phyloP scores from a whole-genome alignment of 2,113 vertebrate genomes.

The Pontoporia blainvillei region DNA sequence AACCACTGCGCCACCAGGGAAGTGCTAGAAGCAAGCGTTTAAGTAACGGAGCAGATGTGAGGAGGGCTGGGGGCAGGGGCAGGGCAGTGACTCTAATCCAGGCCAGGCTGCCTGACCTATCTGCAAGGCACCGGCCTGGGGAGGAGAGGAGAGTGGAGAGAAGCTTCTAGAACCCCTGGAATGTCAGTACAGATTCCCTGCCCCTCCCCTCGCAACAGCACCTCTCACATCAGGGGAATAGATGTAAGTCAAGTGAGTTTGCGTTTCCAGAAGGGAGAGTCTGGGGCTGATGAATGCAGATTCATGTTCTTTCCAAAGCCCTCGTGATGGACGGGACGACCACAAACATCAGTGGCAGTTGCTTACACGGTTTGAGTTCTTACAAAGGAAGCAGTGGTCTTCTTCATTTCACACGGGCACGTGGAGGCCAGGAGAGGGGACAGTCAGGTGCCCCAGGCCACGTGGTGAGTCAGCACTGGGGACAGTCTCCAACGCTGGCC shows the following conservation, averaged over 20 bases:
- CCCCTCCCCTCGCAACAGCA: too few species aligned
- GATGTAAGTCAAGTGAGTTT: not conserved
- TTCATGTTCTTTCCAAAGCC: not conserved
- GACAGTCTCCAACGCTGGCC: not conserved
- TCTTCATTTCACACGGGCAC: not conserved
- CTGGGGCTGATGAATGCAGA: not conserved
- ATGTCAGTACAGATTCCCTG: not conserved
- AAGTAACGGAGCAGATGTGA: constrained; percentile 34
- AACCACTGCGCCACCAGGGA: too few species aligned
- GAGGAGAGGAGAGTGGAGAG: not conserved
- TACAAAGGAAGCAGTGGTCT: not conserved
- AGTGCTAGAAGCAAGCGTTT: not conserved
- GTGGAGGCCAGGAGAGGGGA: not conserved
- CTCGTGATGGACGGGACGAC: accelerated
- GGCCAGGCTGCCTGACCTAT: not conserved
- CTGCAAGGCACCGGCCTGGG: not conserved
- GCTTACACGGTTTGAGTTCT: not conserved
- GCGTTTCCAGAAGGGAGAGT: not conserved
- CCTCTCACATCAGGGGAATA: not conserved
- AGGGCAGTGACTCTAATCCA: accelerated
- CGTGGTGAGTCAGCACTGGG: not conserved
- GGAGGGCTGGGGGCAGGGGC: not conserved
- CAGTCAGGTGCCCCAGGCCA: not conserved
- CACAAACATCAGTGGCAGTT: accelerated
- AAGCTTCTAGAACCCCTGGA: constrained; percentile 2